Evolutionary conservation across 2,113 vertebrate genomes (phyloP).

Genomic region (Tamias sibiricus): DNA sequence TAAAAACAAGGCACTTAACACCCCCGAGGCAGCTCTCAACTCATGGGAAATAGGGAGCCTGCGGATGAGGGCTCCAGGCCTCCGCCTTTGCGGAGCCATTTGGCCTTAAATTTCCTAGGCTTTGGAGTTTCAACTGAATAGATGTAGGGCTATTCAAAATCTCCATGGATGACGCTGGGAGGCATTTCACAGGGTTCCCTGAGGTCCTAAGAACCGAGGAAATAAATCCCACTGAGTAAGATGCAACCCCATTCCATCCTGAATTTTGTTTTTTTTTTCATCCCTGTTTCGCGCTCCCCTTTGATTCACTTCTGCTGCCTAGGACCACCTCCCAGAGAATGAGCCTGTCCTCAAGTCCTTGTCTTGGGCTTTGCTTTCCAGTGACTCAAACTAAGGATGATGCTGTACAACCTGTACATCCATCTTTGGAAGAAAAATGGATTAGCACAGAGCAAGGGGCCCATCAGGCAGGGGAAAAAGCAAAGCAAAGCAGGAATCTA

Average conservation of each 20-base stretch:
- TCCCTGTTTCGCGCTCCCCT: accelerated
- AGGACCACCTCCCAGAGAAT: neutral
- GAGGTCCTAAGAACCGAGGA: neutral
- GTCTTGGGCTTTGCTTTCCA: neutral
- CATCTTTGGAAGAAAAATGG: neutral
- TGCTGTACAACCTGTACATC: neutral
- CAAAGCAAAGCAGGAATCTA: neutral
- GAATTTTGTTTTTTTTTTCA: neutral
- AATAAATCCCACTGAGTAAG: neutral
- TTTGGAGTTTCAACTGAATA: too few species aligned
- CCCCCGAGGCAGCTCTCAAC: neutral
- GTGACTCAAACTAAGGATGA: neutral
- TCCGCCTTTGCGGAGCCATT: neutral
- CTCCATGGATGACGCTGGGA: neutral
- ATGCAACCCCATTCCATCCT: neutral
- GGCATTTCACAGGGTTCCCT: neutral
- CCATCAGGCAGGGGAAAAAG: neutral
- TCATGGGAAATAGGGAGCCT: neutral
- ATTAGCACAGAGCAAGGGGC: neutral
- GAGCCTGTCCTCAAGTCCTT: neutral
- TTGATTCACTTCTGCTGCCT: neutral
- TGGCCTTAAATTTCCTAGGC: too few species aligned
- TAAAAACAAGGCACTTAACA: neutral
- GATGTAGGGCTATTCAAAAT: too few species aligned
- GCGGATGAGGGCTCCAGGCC: neutral